A percentile compares a stretch with the other conserved stretches of the same genome.
phyloP scores from a whole-genome alignment of 2,888 invertebrate species.

The Octodonta nipae region DNA sequence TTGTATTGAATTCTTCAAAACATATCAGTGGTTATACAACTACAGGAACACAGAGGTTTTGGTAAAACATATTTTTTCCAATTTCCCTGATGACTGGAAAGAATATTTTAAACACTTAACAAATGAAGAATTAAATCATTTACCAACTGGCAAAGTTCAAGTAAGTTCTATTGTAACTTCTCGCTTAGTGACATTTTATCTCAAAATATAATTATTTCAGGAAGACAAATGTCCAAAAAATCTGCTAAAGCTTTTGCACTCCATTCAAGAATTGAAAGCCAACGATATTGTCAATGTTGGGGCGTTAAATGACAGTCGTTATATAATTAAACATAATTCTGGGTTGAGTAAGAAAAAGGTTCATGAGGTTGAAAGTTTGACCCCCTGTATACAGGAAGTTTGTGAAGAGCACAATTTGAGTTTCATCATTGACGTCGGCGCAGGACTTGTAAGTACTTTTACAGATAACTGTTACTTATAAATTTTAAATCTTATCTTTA shows the following conservation, averaged over 20 bases:
- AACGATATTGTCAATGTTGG: neutral
- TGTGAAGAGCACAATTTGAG: conserved; percentile 38
- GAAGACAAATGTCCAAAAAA: neutral
- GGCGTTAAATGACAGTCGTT: conserved; percentile 1
- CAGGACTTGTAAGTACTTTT: conserved; percentile 49
- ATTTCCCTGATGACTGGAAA: conserved; percentile 43
- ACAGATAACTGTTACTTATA: neutral
- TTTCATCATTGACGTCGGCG: conserved; percentile 57
- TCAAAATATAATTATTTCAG: too few species aligned
- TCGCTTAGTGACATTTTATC: too few species aligned
- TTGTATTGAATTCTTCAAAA: conserved; percentile 49
- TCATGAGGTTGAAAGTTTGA: conserved; percentile 54
- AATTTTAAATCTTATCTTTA: too few species aligned
- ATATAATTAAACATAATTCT: conserved; percentile 25
- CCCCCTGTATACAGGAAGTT: conserved; percentile 40
- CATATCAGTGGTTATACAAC: conserved; percentile 50
- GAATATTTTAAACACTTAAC: conserved; percentile 33
- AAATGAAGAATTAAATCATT: conserved; percentile 37
- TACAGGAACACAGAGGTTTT: conserved; percentile 53
- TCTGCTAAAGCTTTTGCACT: neutral
- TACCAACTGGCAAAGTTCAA: too few species aligned
- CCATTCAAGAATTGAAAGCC: neutral
- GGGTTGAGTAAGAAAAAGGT: conserved; percentile 49
- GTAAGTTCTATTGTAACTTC: too few species aligned
- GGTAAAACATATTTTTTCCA: conserved; percentile 39